Evolutionary conservation across 1,140 invertebrate genomes (phyloP).

Genomic region (Hermatobates lingyangjiaoensis): DNA sequence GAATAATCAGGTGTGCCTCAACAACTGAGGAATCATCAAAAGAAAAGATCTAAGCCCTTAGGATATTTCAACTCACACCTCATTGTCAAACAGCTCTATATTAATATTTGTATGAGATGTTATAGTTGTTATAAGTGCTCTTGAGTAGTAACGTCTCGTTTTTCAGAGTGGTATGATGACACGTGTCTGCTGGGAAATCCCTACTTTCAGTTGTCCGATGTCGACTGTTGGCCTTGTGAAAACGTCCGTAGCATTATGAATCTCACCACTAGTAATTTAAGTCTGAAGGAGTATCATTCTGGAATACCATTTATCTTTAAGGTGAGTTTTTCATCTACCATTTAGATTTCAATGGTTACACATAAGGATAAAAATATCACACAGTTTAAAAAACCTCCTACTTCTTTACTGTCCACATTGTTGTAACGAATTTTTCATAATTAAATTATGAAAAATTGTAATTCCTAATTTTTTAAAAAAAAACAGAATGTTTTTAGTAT

Average conservation of each 20-base stretch:
- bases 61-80: constrained; percentile 11
- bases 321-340: constrained; percentile 15
- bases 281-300: constrained; percentile 20
- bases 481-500: too few species aligned
- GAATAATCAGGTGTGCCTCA: too few species aligned
- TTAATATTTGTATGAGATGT: constrained; percentile 4
- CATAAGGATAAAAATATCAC: too few species aligned
- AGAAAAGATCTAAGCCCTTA: too few species aligned
- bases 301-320: constrained; percentile 26
- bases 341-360: too few species aligned
- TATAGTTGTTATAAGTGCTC: neutral
- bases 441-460: neutral
- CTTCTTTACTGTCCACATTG: too few species aligned
- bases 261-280: constrained; percentile 24
- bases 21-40: too few species aligned
- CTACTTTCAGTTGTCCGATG: constrained; percentile 43
- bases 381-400: too few species aligned
- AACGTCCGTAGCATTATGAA: constrained; percentile 38
- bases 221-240: constrained; percentile 60
- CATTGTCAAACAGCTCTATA: constrained; percentile 1
- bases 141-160: constrained; percentile 11
- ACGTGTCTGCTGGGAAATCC: constrained; percentile 56
- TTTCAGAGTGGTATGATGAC: constrained; percentile 56
- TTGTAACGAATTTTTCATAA: too few species aligned
- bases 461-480: too few species aligned